Conservation (phyloP, 2,888 invertebrate genomes). For the Fragum fragum region DNA sequence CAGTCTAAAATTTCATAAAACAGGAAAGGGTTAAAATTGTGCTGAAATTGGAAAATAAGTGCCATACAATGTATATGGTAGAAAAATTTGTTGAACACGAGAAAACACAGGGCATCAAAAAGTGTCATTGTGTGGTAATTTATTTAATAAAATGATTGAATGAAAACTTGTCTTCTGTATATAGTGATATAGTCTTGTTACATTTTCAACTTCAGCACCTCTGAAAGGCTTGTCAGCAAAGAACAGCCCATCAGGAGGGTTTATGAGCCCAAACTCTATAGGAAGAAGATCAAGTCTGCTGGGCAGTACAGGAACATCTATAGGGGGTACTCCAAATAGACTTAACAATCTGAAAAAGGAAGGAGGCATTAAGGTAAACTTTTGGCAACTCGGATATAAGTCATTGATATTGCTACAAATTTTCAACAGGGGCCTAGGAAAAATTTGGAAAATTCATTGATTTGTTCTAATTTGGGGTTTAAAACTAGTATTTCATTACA, state of each 20-base stretch:
- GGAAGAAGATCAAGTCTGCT: slow-evolving; percentile 54
- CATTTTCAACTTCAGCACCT: slow-evolving; percentile 90
- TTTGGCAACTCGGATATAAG: not conserved
- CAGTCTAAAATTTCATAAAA: no score
- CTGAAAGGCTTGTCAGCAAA: slow-evolving; percentile 96
- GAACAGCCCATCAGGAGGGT: slow-evolving; percentile 88
- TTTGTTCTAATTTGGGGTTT: no score
- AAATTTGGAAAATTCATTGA: not conserved
- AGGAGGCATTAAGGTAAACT: slow-evolving; percentile 93
- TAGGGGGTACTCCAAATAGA: slow-evolving; percentile 86
- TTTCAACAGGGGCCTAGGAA: not conserved
- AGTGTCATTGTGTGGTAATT: no score
- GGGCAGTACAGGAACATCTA: slow-evolving; percentile 39
- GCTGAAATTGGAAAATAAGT: no score
- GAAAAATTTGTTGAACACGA: no score
- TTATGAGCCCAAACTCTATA: slow-evolving; percentile 72
- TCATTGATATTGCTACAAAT: not conserved
- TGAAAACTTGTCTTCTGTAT: no score
- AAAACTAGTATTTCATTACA: no score
- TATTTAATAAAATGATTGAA: no score
- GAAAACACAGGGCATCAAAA: no score
- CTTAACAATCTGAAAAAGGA: slow-evolving; percentile 92
- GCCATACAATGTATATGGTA: no score
- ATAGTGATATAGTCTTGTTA: no score
- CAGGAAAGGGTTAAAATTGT: no score